Base-by-base conservation (phyloP, 2,113 vertebrate genomes). In the Dasypus novemcinctus region DNA sequence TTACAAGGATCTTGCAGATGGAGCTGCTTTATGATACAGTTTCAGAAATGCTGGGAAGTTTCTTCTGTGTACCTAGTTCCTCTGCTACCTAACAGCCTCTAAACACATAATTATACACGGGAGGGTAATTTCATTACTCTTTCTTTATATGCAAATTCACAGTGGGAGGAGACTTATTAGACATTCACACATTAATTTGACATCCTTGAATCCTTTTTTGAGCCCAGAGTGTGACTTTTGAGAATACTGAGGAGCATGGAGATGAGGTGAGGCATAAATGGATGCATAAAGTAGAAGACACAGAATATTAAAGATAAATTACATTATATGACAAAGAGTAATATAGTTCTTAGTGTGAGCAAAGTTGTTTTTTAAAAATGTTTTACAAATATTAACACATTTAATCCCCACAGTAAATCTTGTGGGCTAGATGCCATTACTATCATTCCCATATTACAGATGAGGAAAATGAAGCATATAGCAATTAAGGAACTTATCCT, bases 401-500 rank as follows among this genome's bases (percentile, higher is more conserved):
- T 82, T n/a, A 78, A 7, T 78, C n/a, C 25, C 83, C 82, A 76
- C 80, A 49, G 71, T 63, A 83, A 83, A 25, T 95, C 46, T 64
- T 66, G 76, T 63, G 81, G 72, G 41, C 68, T 90, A 33, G 78
- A 69, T 43, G 38, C 68, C 84, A 54, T 91, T 87, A 86, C 93
- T 85, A 91, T 81, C 89, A 36, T 71, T 46, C 93, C 93, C 78
- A 90, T 83, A 33, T 92, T 91, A 96, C 85, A 93, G 94, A 93
- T 95, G 88, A 95, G 82, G 68, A 95, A 92, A 82, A 97, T 88
- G 94, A 95, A 78, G 81, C 90, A 21, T 78, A 36, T 46, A 18
- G 66, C 66, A 90, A 94, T 90, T 92, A 95, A 88, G 76, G 79
- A 41, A 54, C 20, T 1, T 46, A 75, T 54, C 87, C 93, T 52